Base-by-base conservation (phyloP, 2,113 vertebrate genomes). In the Columba livia region DNA sequence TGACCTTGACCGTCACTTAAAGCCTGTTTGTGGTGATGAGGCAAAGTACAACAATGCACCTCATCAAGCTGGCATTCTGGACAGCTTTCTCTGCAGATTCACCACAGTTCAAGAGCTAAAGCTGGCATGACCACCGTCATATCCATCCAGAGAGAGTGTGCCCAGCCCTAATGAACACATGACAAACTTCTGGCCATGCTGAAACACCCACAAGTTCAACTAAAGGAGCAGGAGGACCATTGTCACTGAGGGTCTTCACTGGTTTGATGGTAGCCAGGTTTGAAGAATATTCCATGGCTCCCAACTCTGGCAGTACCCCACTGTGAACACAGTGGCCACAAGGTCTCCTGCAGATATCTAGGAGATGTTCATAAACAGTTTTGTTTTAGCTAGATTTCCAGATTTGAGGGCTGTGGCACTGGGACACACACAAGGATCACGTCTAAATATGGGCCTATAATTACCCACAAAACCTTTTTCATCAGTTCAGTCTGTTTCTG, bases 261-360 rank as follows among this genome's bases (percentile, higher is more conserved):
- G 12, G 2, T 5, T 77, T 57, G 25, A 3, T 7, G 48, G 11
- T 2, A 44, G 9, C 6, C n/a, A 67, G 10, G 3, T 79, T 85
- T 80, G 40, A 57, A 74, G n/a, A 20, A 5, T 14, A 42, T 73
- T 50, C 50, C 20, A 9, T 2, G n/a, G 10, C 2, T 80, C 19
- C 32, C 0, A 0, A 3, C 2, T 9, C 7, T 25, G 28, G 51
- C 61, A 1, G 0, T 79, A 42, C 5, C 12, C 53, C 26, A 0
- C 6, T 29, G 11, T 9, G 16, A 56, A 11, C 11, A 7, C 12
- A 26, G 23, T 42, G 4, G 32, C 9, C 28, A 19, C 18, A 23
- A 10, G 12, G 14, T 29, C 34, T 71, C 29, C 50, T 73, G 50
- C 19, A 69, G 21, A 4, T 58, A 38, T 25, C 17, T 38, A 25